These are phyloP conservation scores for Artibeus lituratus DNA, from an alignment of 2,797 vertebrate species.

Conservation along the genomic window DNA sequence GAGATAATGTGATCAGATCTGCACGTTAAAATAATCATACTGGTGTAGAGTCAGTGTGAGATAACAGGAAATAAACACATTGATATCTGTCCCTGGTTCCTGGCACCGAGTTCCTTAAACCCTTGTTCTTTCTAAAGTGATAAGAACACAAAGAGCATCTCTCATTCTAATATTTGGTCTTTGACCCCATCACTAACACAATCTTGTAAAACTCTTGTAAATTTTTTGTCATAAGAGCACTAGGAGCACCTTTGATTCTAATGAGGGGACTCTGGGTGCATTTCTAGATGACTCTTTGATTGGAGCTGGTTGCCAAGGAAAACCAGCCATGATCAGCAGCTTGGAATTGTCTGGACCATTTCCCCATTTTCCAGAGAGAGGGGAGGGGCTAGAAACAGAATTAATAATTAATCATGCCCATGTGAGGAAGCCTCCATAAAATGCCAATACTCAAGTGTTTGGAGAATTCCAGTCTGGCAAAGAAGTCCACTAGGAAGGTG, in stretches of 20 bases:
- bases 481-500: neutral
- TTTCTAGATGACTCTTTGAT: neutral
- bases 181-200: too few species aligned
- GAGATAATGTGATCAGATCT: neutral
- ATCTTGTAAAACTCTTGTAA: neutral
- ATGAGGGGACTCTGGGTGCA: neutral
- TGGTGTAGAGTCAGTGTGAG: neutral
- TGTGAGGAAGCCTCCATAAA: neutral
- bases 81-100: neutral
- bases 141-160: too few species aligned
- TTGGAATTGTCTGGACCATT: neutral
- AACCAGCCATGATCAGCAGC: neutral
- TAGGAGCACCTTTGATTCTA: neutral
- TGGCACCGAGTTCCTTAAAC: neutral
- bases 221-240: neutral
- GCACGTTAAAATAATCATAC: neutral
- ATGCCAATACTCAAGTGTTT: too few species aligned
- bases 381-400: neutral
- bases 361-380: too few species aligned
- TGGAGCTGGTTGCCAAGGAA: neutral
- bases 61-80: neutral
- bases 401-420: too few species aligned
- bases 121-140: too few species aligned
- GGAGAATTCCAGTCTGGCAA: neutral
- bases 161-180: too few species aligned